Percentiles rank a stretch among this genome's conserved stretches.
phyloP scores from a whole-genome alignment of 2,888 invertebrate species.

The Platerodrilus igneus region DNA sequence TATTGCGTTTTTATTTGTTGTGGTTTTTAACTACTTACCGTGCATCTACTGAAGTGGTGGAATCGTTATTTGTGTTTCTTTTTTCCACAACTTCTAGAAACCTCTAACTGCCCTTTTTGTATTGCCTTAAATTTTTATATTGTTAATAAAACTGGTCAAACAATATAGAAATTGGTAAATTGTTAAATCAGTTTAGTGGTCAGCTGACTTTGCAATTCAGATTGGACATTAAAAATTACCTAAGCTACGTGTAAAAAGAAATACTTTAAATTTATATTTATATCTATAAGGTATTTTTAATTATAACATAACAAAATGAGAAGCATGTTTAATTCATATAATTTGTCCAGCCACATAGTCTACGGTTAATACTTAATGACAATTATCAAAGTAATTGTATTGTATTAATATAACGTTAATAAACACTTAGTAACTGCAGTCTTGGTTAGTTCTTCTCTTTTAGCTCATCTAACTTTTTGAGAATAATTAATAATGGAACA shows the following conservation, averaged over 20 bases:
- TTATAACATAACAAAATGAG: slow-evolving; percentile 11
- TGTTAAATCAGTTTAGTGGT: not conserved
- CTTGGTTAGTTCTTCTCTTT: slow-evolving; percentile 11
- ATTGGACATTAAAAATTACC: no score
- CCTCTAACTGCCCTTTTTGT: no score
- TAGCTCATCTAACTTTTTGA: slow-evolving; percentile 18
- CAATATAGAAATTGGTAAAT: slow-evolving; percentile 1
- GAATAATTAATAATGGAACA: slow-evolving; percentile 14
- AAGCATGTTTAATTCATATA: slow-evolving; percentile 13
- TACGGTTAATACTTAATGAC: slow-evolving; percentile 12
- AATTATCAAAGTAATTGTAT: slow-evolving; percentile 19
- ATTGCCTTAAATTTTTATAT: no score
- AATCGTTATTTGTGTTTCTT: no score
- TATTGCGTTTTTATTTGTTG: no score
- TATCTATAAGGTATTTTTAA: slow-evolving; percentile 11
- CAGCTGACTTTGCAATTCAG: slow-evolving; percentile 3
- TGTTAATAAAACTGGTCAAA: no score
- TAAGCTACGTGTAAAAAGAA: no score
- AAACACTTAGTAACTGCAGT: slow-evolving; percentile 16
- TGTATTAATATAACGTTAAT: slow-evolving; percentile 20
- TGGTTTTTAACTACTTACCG: not conserved
- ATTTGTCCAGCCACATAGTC: slow-evolving; percentile 18
- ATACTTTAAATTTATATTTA: slow-evolving; percentile 7
- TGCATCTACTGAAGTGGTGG: not conserved
- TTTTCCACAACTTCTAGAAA: no score